Evolutionary conservation across 30 jellyfish, hydroid and myxozoan species (phyloP).

Genomic region (Aurelia sp.): DNA sequence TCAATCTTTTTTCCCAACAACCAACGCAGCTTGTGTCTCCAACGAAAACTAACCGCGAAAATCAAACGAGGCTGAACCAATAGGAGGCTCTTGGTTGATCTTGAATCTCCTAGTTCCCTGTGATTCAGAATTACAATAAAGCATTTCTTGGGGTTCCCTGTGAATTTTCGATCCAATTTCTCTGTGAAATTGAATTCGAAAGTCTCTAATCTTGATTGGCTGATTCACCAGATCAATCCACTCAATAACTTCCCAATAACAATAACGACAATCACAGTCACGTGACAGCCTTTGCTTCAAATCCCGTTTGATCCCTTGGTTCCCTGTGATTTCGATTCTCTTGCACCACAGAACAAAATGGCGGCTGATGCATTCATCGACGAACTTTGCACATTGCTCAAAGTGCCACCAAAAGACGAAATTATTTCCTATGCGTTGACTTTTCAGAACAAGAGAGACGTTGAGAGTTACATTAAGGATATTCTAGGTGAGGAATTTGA

Average conservation of each 20-base stretch:
- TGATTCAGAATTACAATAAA: background rate
- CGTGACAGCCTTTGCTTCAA: background rate
- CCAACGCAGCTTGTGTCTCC: conserved; percentile 32
- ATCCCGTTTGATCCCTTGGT: background rate
- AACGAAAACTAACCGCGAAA: conserved; percentile 22
- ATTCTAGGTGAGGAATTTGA: conserved; percentile 26
- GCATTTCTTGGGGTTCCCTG: background rate
- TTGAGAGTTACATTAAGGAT: conserved; percentile 39
- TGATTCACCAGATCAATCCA: too few species aligned
- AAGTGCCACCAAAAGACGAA: conserved; percentile 65
- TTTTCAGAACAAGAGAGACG: conserved; percentile 66
- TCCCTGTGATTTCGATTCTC: conserved; percentile 21
- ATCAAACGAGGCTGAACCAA: conserved; percentile 21
- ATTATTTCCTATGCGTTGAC: conserved; percentile 55
- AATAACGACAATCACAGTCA: too few species aligned
- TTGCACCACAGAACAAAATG: conserved; percentile 9
- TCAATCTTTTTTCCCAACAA: conserved; percentile 13
- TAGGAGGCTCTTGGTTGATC: conserved; percentile 6
- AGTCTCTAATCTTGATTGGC: too few species aligned
- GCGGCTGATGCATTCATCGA: conserved; percentile 49
- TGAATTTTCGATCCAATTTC: too few species aligned
- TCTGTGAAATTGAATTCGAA: too few species aligned
- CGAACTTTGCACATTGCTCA: conserved; percentile 29
- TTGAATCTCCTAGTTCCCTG: background rate
- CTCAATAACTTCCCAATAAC: too few species aligned